A percentile compares a stretch with the other conserved stretches of the same genome.
Evolutionary conservation across 2,888 invertebrate species (phyloP).

Genomic region (Nemapogon koenigi): DNA sequence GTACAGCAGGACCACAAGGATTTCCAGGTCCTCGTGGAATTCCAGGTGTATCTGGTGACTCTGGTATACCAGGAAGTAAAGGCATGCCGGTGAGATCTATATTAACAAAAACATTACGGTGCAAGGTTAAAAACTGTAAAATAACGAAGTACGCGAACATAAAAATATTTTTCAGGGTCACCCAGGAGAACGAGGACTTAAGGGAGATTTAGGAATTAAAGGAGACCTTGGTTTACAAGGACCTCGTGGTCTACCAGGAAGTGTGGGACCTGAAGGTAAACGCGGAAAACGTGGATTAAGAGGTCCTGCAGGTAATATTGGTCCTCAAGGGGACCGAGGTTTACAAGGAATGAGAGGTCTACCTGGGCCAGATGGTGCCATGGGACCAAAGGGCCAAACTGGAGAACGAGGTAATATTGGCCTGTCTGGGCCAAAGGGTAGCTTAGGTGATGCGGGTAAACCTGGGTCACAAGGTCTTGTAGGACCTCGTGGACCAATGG

Average conservation of each 20-base stretch:
- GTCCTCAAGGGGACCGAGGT: conserved; percentile 78
- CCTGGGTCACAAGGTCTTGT: conserved; percentile 72
- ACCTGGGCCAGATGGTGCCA: conserved; percentile 78
- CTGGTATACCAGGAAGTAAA: conserved; percentile 77
- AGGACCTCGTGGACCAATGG: conserved; percentile 70
- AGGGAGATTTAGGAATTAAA: conserved; percentile 79
- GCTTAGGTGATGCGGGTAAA: conserved; percentile 66
- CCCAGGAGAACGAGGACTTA: conserved; percentile 80
- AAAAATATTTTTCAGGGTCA: conserved; percentile 60
- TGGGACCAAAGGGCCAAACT: conserved; percentile 75
- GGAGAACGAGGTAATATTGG: conserved; percentile 72
- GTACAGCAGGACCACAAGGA: conserved; percentile 79
- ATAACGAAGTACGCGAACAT: background rate
- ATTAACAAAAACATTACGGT: background rate
- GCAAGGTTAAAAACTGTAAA: background rate
- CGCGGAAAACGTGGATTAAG: conserved; percentile 80
- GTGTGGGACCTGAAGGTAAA: conserved; percentile 79
- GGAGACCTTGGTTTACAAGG: conserved; percentile 78
- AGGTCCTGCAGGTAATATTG: conserved; percentile 77
- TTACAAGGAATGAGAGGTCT: conserved; percentile 69
- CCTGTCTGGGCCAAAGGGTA: conserved; percentile 64
- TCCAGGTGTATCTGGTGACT: conserved; percentile 76
- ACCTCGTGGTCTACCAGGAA: conserved; percentile 78
- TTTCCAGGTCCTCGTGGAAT: conserved; percentile 83
- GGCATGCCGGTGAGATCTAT: conserved; percentile 68